Conservation (phyloP, 2,797 vertebrate species). For the Hoplostethus mediterraneus region DNA sequence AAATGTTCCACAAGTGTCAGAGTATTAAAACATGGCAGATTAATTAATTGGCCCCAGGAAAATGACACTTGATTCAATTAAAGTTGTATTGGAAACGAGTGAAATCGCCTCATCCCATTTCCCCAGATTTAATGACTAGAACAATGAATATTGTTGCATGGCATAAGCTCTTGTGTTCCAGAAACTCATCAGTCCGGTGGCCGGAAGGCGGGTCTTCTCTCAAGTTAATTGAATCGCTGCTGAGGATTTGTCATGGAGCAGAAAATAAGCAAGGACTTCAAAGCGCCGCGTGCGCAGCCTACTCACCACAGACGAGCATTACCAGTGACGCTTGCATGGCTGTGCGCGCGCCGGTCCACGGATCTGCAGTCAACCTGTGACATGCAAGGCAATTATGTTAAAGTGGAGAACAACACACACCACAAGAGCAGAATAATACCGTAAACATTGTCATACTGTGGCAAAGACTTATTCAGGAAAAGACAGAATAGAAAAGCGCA, state of each 20-base stretch:
- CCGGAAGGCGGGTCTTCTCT: slow-evolving; percentile 28
- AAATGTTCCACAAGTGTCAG: background rate
- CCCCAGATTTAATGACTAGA: too few relatives aligned
- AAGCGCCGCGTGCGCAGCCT: slow-evolving; percentile 22
- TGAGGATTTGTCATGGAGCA: slow-evolving; percentile 44
- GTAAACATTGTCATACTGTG: background rate
- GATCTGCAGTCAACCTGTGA: slow-evolving; percentile 45
- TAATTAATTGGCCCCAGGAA: background rate
- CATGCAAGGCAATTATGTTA: background rate
- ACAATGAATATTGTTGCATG: too few relatives aligned
- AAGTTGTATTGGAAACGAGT: too few relatives aligned
- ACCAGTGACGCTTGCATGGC: slow-evolving; percentile 75
- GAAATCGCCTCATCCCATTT: too few relatives aligned
- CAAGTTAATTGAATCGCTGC: slow-evolving; percentile 47
- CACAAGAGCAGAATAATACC: background rate
- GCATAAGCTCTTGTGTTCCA: slow-evolving; percentile 9
- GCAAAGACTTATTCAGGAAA: too few relatives aligned
- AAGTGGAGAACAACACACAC: background rate
- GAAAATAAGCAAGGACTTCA: slow-evolving; percentile 55
- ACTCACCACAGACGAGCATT: slow-evolving; percentile 79
- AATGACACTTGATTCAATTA: background rate
- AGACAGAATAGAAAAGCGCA: background rate
- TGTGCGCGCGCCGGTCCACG: slow-evolving; percentile 49
- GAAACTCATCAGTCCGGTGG: slow-evolving; percentile 50
- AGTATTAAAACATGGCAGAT: background rate